Base-by-base conservation (phyloP, 2,113 vertebrate genomes). In the Andinoacara biseriatus region DNA sequence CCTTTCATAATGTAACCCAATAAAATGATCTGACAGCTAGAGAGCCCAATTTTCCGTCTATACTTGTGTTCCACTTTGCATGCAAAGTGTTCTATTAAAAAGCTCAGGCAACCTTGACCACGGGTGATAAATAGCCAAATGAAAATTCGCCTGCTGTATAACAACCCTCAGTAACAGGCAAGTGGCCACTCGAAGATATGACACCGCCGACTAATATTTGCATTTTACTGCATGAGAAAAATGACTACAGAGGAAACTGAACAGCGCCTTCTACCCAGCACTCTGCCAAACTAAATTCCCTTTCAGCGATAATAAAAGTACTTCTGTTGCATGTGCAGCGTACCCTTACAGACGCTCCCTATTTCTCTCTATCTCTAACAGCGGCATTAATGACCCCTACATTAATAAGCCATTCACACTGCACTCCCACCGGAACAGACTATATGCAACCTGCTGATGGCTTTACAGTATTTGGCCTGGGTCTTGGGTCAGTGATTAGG, bases 101-200 rank as follows among this genome's bases (percentile, higher is more conserved):
- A 76, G 49, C 65, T 74, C 40, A 18, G 49, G 67, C n/a, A 46
- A 63, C 57, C 75, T 78, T 87, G 81, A 89, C 83, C 81, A 2
- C 4, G 2, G 49, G 10, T 76, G 87, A 91, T 88, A 89, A 87
- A 86, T 76, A 92, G 18, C 58, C 84, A 90, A 91, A 92, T 87
- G 33, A 89, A 87, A 80, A 38, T 74, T 18, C 31, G 8, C 60
- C 81, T 56, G 49, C 74, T 77, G 31, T 57, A 35, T 63, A 92
- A 90, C 38, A 85, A 24, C 65, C 78, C 61, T 87, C 72, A 54
- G 59, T 58, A 76, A 56, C 65, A 76, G 81, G 60, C 61, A 80
- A 90, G 88, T 75, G 83, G 74, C 76, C 84, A 82, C 86, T 91
- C 61, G 83, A 14, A 84, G 81, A 92, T 83, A 87, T 63, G 78